Evolutionary conservation across 2,888 invertebrate species (phyloP), one percentile per base, ranked within the genome.

Genomic region (Abrostola tripartita): DNA sequence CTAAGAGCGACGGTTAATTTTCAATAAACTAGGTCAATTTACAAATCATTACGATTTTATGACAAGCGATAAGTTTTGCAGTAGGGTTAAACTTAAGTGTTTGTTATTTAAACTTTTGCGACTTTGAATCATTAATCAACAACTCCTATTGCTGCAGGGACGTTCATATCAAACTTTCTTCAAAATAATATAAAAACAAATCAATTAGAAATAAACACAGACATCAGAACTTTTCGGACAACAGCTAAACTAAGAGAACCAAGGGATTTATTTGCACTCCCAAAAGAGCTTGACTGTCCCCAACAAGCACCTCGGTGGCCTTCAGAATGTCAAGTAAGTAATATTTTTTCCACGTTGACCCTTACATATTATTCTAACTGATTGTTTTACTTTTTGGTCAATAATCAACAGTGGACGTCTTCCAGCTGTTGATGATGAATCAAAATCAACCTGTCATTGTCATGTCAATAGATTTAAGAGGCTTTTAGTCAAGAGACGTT

Each of bases 301-400:
- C 96, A 96, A 82, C 98, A 98, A 94, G 96, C 97, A 81, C 96
- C 98, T 64, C 95, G 98, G 88, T 98, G 98, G 98, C 98, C 98
- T 24, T 96, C 97, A 51, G 98, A 98, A 95, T 98, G 98, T 91
- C 98, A 98, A 95, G 98, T 98, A 88, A 92, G 87, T 74, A 9
- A 4, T 11, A 36, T 54, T 42, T 47, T 14, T 6, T 8, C 12
- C 8, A 14, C 0, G 8, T 24, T 24, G 5, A 4, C 24, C 24
- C 24, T 24, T 24, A 24, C 24, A 24, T 2, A 24, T 4, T 24
- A 2, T 24, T 24, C 24, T 24, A 24, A 24, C 24, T 2, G 24
- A 24, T 24, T 24, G 24, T 24, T 24, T 24, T 24, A 24, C 1
- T 24, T 24, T 24, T 24, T 24, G 4, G 24, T 24, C 24, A 24